These are phyloP conservation scores for Scaptomyza montana DNA, from an alignment of 1,140 invertebrate genomes.

Conservation along the genomic window DNA sequence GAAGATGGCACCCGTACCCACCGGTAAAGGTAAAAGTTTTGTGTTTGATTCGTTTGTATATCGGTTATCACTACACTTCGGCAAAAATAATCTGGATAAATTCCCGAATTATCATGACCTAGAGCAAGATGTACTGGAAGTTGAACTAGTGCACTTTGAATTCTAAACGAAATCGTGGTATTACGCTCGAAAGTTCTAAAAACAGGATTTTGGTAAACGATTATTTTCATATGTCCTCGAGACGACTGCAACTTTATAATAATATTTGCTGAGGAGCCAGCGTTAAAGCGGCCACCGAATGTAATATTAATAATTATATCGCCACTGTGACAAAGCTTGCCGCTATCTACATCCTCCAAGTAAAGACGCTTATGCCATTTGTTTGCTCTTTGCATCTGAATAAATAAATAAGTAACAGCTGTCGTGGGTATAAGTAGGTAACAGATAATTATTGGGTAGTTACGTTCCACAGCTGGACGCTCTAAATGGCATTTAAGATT, in stretches of 20 bases:
- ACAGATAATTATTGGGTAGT: slow-evolving; percentile 32
- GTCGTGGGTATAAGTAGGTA: slow-evolving; percentile 5
- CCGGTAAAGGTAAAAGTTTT: slow-evolving; percentile 26
- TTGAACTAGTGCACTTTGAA: slow-evolving; percentile 18
- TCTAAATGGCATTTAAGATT: slow-evolving; percentile 49
- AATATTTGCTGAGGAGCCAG: slow-evolving; percentile 47
- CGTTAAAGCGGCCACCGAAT: slow-evolving; percentile 38
- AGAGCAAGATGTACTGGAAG: slow-evolving; percentile 24
- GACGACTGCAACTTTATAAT: slow-evolving; percentile 28
- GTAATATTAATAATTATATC: slow-evolving; percentile 32
- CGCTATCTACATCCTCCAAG: slow-evolving; percentile 9
- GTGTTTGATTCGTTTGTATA: slow-evolving; percentile 9
- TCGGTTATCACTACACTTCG: slow-evolving; percentile 30
- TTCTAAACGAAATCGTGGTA: slow-evolving; percentile 30
- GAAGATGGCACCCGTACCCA: slow-evolving; percentile 13
- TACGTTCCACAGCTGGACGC: slow-evolving; percentile 20
- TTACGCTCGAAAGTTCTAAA: slow-evolving; percentile 32
- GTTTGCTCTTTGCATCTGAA: slow-evolving; percentile 8
- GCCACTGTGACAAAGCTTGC: slow-evolving; percentile 19
- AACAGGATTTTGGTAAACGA: slow-evolving; percentile 31
- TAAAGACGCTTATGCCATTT: slow-evolving; percentile 29
- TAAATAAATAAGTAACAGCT: not conserved
- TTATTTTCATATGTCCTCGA: not conserved
- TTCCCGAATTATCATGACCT: slow-evolving; percentile 38
- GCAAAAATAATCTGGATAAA: slow-evolving; percentile 50